Base-by-base conservation (phyloP, 2,797 vertebrate genomes). In the Ateles fusciceps region DNA sequence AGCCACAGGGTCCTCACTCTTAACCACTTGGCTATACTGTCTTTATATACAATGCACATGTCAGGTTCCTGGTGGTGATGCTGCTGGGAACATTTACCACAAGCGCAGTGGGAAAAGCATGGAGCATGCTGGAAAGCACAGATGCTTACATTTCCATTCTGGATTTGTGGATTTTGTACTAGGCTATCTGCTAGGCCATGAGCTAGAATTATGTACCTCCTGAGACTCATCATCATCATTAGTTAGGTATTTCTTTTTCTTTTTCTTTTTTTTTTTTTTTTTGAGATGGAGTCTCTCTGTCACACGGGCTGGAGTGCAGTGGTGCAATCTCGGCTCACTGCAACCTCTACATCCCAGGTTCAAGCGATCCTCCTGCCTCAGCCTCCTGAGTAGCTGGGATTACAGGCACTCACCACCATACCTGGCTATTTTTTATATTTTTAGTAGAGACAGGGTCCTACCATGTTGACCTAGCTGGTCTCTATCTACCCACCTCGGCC, bases 111-210 rank as follows among this genome's bases (percentile, higher is more conserved):
- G 81, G 78, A 90, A 88, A 7, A 36, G 7, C 15, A 8, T 30
- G 59, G 48, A 44, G 12, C 75, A 4, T 14, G 6, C 46, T 44
- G 75, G 79, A 21, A 78, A 85, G 76, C 0, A 0, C 13, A 26
- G 33, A 42, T 33, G 36, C 30, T 81, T 14, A 24, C 10, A 5
- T 84, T 91, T 96, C 76, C 89, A n/a, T 76, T 83, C n/a, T 92
- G 90, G 88, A 75, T 79, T 68, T 89, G 72, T 94, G 85, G 42
- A 7, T 86, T 98, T 89, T 44, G 33, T 75, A 36, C n/a, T 44
- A n/a, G 57, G 15, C 2, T 44, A 8, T 68, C 84, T 90, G 78
- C 48, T 44, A 24, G 80, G 39, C 76, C 42, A 5, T 14, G 30
- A 52, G 50, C 72, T 68, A 2, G 68, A 57, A 26, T 33, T 17